Base-by-base conservation (phyloP, 2,113 vertebrate species). In the Geothlypis trichas region DNA sequence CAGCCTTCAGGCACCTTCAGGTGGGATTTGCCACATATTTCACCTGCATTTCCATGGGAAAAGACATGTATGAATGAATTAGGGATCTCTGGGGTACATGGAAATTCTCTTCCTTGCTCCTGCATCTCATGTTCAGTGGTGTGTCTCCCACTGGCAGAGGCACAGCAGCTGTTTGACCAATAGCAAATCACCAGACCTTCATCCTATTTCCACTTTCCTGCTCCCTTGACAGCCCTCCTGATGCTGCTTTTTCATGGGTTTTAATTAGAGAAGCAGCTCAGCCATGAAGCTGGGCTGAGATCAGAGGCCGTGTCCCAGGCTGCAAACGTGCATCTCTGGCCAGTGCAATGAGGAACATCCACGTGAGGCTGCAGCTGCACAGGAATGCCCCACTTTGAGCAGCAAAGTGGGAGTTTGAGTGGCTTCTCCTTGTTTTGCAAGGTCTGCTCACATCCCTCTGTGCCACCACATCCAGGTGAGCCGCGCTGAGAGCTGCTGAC, bases 211-310 rank as follows among this genome's bases (percentile, higher is more conserved):
- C 87, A 68, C 44, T 44, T 81, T 57, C 54, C 61, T 1, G 1
- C 26, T 84, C 73, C 57, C 65, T 27, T 33, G 65, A 66, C 69
- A 92, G 80, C 54, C 33, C 66, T 92, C 61, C 61, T 41, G 47
- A n/a, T 67, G 35, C 86, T 92, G 73, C 14, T 75, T 77, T 82
- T 89, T 61, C 58, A 15, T 21, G 5, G 0, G 35, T 58, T 84
- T 91, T 90, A 95, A 81, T 84, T 75, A 94, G 54, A 91, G 81
- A 28, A 92, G 73, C 77, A 94, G 89, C 73, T 95, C 86, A 95
- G 66, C 87, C 79, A 78, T 51, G 86, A 89, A 95, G 83, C 83
- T 42, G 37, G 79, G 69, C 47, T 62, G 68, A 78, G 94, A 78
- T 9, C 73, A 59, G 55, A 51, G 76, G 24, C 41, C 1, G 0